Percentiles rank a stretch among this genome's conserved stretches.
Evolutionary conservation across 1,140 invertebrate species (phyloP).

Genomic region (Gryon sp.): DNA sequence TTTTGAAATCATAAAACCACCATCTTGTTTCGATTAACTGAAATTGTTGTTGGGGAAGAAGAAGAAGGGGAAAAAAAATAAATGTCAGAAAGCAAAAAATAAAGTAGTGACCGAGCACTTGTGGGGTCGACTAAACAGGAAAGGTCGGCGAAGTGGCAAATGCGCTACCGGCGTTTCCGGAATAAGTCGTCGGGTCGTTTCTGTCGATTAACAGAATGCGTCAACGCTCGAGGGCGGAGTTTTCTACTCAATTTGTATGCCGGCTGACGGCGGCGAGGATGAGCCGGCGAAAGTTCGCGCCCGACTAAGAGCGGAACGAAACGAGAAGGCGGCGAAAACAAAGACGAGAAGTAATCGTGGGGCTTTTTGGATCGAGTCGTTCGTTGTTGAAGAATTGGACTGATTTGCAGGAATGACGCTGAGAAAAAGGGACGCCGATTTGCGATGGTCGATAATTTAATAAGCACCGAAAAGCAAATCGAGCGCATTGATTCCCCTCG

Average conservation of each 20-base stretch:
- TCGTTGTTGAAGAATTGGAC: conserved; percentile 54
- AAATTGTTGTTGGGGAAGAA: no score
- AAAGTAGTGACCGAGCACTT: neutral
- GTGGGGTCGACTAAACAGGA: conserved; percentile 17
- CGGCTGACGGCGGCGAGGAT: conserved; percentile 37
- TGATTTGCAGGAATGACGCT: conserved; percentile 39
- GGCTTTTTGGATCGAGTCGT: conserved; percentile 41
- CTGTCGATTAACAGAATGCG: conserved; percentile 52
- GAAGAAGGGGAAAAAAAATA: no score
- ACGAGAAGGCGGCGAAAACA: conserved; percentile 9
- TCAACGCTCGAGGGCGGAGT: conserved; percentile 51
- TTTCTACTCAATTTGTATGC: conserved; percentile 59
- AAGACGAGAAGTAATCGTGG: conserved; percentile 30
- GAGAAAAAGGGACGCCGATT: conserved; percentile 66
- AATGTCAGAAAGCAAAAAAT: no score
- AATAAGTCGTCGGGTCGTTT: conserved; percentile 54
- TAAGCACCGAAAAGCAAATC: conserved; percentile 51
- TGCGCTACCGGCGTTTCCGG: conserved; percentile 38
- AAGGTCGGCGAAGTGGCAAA: conserved; percentile 45
- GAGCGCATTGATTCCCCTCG: no score
- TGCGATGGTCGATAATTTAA: conserved; percentile 67
- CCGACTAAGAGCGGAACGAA: neutral
- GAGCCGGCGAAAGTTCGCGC: conserved; percentile 3
- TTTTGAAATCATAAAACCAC: no score
- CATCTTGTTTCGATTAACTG: no score